These are phyloP conservation scores for Trisateles emortualis DNA, from an alignment of 2,888 invertebrate genomes.

Conservation along the genomic window DNA sequence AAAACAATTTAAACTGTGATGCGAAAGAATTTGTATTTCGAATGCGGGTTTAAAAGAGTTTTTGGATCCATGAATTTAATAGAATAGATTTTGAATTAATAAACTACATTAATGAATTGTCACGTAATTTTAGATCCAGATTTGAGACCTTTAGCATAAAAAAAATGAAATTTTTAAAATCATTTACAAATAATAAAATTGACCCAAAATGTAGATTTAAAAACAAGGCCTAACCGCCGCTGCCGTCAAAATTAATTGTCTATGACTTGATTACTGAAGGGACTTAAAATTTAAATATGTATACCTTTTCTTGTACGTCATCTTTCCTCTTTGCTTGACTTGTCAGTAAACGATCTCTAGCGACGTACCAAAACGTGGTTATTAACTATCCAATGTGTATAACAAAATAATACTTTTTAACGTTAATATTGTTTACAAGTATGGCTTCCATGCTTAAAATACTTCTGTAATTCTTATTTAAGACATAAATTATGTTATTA, in stretches of 20 bases:
- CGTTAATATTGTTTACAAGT: not conserved
- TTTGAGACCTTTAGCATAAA: not conserved
- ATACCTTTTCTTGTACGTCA: not conserved
- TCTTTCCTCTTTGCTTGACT: not conserved
- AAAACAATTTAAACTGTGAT: constrained; percentile 48
- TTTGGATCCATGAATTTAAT: constrained; percentile 45
- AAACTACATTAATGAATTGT: constrained; percentile 24
- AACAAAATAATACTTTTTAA: not conserved
- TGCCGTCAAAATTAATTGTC: constrained; percentile 10
- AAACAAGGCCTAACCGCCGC: constrained; percentile 21
- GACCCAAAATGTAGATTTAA: constrained; percentile 16
- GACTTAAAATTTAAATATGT: not conserved
- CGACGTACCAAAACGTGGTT: not conserved
- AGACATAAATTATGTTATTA: not conserved
- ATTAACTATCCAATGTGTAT: too few species aligned
- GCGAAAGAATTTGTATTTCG: constrained; percentile 43
- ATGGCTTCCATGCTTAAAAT: not conserved
- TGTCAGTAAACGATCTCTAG: not conserved
- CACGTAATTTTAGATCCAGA: constrained; percentile 11
- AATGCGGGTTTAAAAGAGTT: constrained; percentile 27
- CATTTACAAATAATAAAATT: constrained; percentile 23
- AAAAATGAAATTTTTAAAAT: not conserved
- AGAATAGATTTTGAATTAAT: constrained; percentile 32
- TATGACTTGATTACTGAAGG: not conserved
- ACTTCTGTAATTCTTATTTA: not conserved